Evolutionary conservation across 2,113 vertebrate genomes (phyloP), one percentile per base, ranked within the genome.

Genomic region (Glareola pratincola): DNA sequence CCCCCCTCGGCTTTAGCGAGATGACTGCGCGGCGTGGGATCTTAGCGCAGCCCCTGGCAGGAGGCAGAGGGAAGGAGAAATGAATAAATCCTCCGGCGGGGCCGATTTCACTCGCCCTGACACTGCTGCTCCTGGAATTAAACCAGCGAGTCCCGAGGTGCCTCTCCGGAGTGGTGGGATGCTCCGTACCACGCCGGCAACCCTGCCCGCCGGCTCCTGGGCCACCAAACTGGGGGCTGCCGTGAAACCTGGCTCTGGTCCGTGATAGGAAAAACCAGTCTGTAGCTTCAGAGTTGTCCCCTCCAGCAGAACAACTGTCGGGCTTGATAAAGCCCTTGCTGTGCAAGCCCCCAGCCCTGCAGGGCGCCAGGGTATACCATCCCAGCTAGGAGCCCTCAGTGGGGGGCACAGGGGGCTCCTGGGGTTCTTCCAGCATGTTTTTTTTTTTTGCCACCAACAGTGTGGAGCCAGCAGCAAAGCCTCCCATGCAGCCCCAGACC

Each of bases 1-100:
- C 98, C 95, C 75, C 96, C 74, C 90, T 95, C 0, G 19, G 97
- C 96, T 97, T 97, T 95, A 97, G 95, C 0, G 2, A 96, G 96
- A 98, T 97, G 95, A 96, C 92, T 94, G 85, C 73, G 59, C 48
- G 4, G 86, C 10, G 13, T 5, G 5, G 93, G 95, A 93, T 97
- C 94, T 98, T 90, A 83, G 94, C 66, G 45, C 86, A 87, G 97
- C 94, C 96, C 95, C 95, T 96, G 92, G 94, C 95, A 97, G 85
- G 83, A 97, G 86, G 82, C 89, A 95, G 91, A 95, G 83, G 86
- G 95, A 97, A 97, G 91, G 93, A 97, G 95, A 97, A 96, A 96
- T 71, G 27, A 97, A 98, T 98, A 98, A 98, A 98, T 98, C 96
- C 93, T 96, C 86, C 10, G 3, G 37, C n/a, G 5, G 68, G 85